These are phyloP conservation scores for Venturia canescens DNA, from an alignment of 1,140 invertebrate genomes.

Conservation along the genomic window DNA sequence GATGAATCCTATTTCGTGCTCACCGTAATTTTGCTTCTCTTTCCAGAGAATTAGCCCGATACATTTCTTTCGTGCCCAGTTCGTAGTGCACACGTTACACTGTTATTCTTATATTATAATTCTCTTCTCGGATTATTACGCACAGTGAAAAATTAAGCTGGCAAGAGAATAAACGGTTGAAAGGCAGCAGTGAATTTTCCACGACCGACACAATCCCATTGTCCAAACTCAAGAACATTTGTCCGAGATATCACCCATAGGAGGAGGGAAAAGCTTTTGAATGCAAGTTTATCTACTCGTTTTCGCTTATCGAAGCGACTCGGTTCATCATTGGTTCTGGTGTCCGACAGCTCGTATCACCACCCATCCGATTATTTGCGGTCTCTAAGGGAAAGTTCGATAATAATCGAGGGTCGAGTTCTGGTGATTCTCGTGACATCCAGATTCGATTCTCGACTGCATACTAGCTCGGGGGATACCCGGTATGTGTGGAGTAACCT, in stretches of 20 bases:
- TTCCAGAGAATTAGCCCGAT: too few species aligned
- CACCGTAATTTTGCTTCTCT: too few species aligned
- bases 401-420: constrained; percentile 37
- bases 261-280: background rate
- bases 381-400: constrained; percentile 23
- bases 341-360: constrained; percentile 27
- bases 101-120: too few species aligned
- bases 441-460: background rate
- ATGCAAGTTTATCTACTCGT: constrained; percentile 8
- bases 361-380: constrained; percentile 26
- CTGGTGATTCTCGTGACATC: background rate
- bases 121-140: background rate
- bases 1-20: too few species aligned
- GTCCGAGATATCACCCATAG: background rate
- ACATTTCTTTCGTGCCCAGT: too few species aligned
- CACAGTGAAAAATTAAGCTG: background rate
- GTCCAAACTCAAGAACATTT: background rate
- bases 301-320: background rate
- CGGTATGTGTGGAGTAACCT: background rate
- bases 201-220: background rate
- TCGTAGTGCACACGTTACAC: too few species aligned
- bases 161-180: background rate
- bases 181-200: background rate
- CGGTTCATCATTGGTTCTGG: constrained; percentile 19
- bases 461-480: background rate